Evolutionary conservation across 1,140 invertebrate genomes (phyloP), one percentile per base, ranked within the genome.

Genomic region (Diachasmimorpha longicaudata): DNA sequence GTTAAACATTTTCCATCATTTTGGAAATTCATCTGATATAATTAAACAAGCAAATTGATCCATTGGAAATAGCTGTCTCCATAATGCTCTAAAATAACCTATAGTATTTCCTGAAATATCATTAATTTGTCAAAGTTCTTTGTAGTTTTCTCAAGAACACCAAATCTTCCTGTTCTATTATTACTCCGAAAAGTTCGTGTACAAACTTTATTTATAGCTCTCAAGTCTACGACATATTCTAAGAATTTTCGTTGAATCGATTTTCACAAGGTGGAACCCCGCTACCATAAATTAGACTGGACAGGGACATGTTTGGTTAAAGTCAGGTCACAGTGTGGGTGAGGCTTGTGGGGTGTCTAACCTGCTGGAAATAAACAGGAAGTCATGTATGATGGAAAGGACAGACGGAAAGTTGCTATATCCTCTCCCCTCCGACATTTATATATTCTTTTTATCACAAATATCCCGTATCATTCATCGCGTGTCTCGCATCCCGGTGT

Each of bases 201-300:
- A 31, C 13, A 21, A 63, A 13, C 4, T 63, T 63, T 25, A 63
- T 25, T 63, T 10, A 63, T 25, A 13, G 10, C 23, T 19, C 5
- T 16, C 23, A 2, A 11, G 1, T 63, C 21, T 25, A 6, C 23
- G 58, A 25, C 19, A 63, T 63, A 63, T 23, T 31, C 58, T 8
- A 63, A 25, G 58, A 63, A 63, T 63, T 63, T 63, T 63, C 58
- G 23, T 63, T 63, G 11, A 63, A 63, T 63, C 58, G 58, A 63
- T 63, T 63, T 63, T 63, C 19, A 63, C 21, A 25, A 23, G 23
- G 58, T 25, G 19, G 58, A 63, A 23, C 0, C 16, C 19, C 19
- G 58, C 14, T 23, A 19, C 23, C 23, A 31, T 63, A 25, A 63
- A 63, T 63, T 63, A 63, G 11, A 23, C 2, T 25, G 23, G 23